These are phyloP conservation scores for Sylvilagus bachmani DNA, from an alignment of 2,113 vertebrate species.

Conservation along the genomic window DNA sequence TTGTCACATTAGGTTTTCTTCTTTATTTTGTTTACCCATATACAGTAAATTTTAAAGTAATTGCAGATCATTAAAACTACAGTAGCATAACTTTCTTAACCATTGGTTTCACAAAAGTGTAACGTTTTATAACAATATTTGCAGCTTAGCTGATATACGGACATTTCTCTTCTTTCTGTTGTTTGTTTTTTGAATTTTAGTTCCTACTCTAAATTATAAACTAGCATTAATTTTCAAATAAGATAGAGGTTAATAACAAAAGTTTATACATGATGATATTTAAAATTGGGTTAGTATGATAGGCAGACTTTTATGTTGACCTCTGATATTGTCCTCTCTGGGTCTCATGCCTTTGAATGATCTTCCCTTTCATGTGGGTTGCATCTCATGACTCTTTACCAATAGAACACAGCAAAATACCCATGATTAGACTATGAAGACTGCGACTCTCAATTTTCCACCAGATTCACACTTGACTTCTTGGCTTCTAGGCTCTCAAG, in stretches of 20 bases:
- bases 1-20: no score
- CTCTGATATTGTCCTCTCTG: neutral
- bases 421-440: neutral
- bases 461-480: neutral
- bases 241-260: neutral
- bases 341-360: neutral
- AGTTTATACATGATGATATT: neutral
- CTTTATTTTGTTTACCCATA: no score
- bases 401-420: neutral
- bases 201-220: neutral
- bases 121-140: no score
- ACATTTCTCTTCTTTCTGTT: no score
- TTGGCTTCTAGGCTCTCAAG: neutral
- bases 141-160: no score
- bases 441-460: neutral
- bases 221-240: neutral
- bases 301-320: neutral
- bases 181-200: no score
- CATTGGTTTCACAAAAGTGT: no score
- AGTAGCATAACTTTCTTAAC: no score
- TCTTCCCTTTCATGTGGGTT: neutral
- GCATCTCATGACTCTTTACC: neutral
- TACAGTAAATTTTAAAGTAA: no score
- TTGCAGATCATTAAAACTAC: no score
- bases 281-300: neutral